Base-by-base conservation (phyloP, 2,797 vertebrate species). In the Chelon auratus region DNA sequence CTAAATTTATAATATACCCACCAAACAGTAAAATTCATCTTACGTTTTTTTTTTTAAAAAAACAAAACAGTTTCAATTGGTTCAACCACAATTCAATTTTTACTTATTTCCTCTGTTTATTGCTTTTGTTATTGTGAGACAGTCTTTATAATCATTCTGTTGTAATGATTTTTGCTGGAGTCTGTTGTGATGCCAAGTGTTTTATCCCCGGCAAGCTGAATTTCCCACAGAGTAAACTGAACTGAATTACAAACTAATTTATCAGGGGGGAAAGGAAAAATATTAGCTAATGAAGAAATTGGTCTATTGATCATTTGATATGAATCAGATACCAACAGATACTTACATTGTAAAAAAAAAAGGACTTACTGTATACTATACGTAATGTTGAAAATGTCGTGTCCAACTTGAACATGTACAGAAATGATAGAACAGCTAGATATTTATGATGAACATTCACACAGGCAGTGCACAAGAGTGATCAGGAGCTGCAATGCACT, bases 401-500 rank as follows among this genome's bases (percentile, higher is more conserved):
- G 45, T 52, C 18, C 22, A 14, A 24, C 22, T 24, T 20, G 13
- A 43, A 18, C 13, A 50, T 43, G 36, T 40, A 42, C 22, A 61
- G 6, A 18, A 68, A 8, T 5, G n/a, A 66, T 56, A 71, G 22
- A 7, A 14, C 5, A 14, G 24, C 37, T 39, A 20, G 7, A 18
- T 52, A 15, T 43, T 9, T 24, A 60, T 37, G 42, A 62, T 64
- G 37, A 52, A 54, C 30, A 74, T 37, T 77, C 62, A 30, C 36
- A 47, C 42, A 22, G 55, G 78, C 62, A 79, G 57, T 77, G 53
- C 55, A 75, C 74, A 75, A 54, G 59, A 54, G 51, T 75, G 67
- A 53, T 57, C 84, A 70, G 54, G 70, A 82, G 64, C 50, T 78
- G 71, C 43, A 78, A 68, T 57, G 75, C 18, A 87, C 69, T 84